Base-by-base conservation (phyloP, 2,888 invertebrate species). In the Pseudolycoriella hygida region DNA sequence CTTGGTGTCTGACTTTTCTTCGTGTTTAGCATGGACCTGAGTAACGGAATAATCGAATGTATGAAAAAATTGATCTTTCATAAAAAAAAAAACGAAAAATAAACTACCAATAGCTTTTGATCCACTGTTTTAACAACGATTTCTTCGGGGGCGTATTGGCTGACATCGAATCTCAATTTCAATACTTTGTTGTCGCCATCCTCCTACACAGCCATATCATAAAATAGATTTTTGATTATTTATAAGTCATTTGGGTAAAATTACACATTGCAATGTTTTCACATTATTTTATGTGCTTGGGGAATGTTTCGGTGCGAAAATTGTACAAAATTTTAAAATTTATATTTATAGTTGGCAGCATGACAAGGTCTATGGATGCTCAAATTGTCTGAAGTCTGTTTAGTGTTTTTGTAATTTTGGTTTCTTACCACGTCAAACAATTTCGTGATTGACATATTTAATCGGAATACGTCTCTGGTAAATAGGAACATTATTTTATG, bases 61-160 rank as follows among this genome's bases (percentile, higher is more conserved):
- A 38, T 34, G 4, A 31, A 31, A 17, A 31, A 11, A 17, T 44
- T 20, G n/a, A 19, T 14, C 4, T 14, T 14, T 30, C 17, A 3
- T 38, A 14, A 34, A 34, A 34, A 34, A 34, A 34, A 4, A 8
- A 25, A 25, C 4, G 25, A 25, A 25, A 15, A 30, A 31, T 45
- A 45, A 67, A 80, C 76, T 64, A 89, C 89, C 77, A 90, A 72
- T 61, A 97, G 75, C 74, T 92, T 89, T 71, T 94, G 94, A 71
- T 96, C 96, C 55, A 94, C 89, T 52, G 96, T 97, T 72, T 94
- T 96, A 53, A 97, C 94, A 60, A 92, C 89, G 62, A 96, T 93
- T 73, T 97, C 96, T 67, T 97, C 97, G 43, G 87, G 87, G 46
- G 86, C 83, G 70, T 96, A 97, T 68, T 96, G 92, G 60, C 90